phyloP scores from a whole-genome alignment of 2,888 invertebrate species.

The Xylota sylvarum region DNA sequence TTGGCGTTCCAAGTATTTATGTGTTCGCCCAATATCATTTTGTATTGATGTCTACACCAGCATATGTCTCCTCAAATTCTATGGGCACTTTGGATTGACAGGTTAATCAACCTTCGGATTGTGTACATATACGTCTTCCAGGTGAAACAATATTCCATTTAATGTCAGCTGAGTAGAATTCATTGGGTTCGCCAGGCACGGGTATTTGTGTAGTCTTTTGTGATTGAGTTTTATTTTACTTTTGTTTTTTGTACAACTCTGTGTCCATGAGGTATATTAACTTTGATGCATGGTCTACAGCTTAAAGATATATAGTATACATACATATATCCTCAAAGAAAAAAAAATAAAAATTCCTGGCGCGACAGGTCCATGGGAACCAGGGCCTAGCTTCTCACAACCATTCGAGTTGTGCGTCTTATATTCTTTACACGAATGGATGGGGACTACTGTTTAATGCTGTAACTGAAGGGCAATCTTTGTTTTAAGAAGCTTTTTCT shows the following conservation, averaged over 20 bases:
- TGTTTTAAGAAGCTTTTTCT: no score
- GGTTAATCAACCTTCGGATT: constrained; percentile 5
- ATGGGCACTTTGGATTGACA: not conserved
- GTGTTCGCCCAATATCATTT: not conserved
- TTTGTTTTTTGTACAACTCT: not conserved
- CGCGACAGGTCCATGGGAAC: no score
- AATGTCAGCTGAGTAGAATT: not conserved
- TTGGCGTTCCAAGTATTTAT: not conserved
- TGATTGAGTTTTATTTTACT: not conserved
- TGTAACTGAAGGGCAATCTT: no score
- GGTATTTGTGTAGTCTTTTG: not conserved
- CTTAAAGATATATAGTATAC: no score
- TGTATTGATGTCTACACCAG: constrained; percentile 1
- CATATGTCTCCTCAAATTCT: not conserved
- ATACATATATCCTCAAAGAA: no score
- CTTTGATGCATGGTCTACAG: no score
- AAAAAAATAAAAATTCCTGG: no score
- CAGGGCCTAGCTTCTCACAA: no score
- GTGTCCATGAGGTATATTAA: no score
- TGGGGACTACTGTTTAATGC: no score
- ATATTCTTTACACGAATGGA: no score
- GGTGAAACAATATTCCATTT: constrained; percentile 1
- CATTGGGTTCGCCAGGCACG: not conserved
- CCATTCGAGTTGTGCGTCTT: no score
- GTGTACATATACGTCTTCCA: not conserved